Evolutionary conservation across 2,797 vertebrate genomes (phyloP), one percentile per base, ranked within the genome.

Genomic region (Jordanella pulchra): DNA sequence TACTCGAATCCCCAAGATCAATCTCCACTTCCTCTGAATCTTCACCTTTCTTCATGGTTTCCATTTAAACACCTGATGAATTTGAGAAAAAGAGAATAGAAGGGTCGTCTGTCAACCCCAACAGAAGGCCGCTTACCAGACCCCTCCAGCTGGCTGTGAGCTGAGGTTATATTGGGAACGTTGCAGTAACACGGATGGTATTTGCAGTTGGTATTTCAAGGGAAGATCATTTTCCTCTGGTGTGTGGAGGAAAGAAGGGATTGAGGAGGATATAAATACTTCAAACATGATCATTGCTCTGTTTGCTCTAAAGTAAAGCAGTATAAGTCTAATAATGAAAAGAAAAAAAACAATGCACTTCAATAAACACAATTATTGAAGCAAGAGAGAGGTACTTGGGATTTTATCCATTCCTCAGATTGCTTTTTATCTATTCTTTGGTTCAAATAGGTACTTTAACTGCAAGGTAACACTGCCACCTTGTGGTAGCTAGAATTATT

Each of bases 161-260:
- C 53, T 50, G 74, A 77, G 90, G 93, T 85, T 95, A 95, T 93
- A 93, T 95, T 92, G 75, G 92, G 94, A 95, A 87, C 69, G 44
- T 92, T 91, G 90, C 85, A 9, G 70, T 86, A 89, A 73, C 83
- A 86, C 84, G 81, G 53, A 45, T 93, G 92, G 94, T 83, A 95
- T 95, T 93, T 92, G 83, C 91, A 92, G 91, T 91, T 90, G 84
- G 88, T 83, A 87, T 91, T 77, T 78, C 71, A 72, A 89, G 89
- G 85, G 77, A 79, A 86, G 91, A 90, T 92, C 87, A 86, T 86
- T 87, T 91, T 90, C 80, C 89, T 77, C 61, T 71, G 81, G 86
- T 55, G 82, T 78, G 84, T 71, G 64, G 67, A 76, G 75, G 80
- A 69, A 76, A 82, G 78, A 61, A 68, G 69, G 72, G 74, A 60